Evolutionary conservation across 2,888 invertebrate species (phyloP).

Genomic region (Drosophila merina): DNA sequence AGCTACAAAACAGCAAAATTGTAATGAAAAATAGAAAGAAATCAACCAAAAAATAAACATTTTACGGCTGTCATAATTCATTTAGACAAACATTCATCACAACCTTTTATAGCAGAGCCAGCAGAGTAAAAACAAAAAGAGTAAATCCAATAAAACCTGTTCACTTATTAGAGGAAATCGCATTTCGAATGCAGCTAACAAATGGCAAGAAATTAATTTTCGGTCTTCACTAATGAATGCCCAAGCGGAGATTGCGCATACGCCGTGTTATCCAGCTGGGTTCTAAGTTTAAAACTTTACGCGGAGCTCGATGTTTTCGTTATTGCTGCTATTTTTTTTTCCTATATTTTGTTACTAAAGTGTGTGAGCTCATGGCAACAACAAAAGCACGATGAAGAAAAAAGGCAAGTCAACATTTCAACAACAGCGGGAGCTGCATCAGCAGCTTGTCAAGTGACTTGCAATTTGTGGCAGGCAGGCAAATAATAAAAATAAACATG

Average conservation of each 20-base stretch:
- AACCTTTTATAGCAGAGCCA: constrained; percentile 21
- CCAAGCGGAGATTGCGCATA: constrained; percentile 64
- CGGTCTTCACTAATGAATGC: constrained; percentile 59
- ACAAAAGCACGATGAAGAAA: constrained; percentile 41
- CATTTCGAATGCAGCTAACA: constrained; percentile 51
- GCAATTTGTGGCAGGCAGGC: constrained; percentile 79
- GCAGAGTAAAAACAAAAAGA: neutral
- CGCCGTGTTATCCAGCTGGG: constrained; percentile 54
- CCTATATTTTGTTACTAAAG: constrained; percentile 31
- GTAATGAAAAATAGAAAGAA: constrained; percentile 30
- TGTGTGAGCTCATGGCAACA: constrained; percentile 63
- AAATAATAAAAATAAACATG: constrained; percentile 81
- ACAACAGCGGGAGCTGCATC: constrained; percentile 83
- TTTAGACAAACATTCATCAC: constrained; percentile 71
- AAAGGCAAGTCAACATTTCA: constrained; percentile 81
- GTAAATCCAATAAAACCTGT: constrained; percentile 21
- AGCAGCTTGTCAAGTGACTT: constrained; percentile 83
- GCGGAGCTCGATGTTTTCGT: constrained; percentile 25
- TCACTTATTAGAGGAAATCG: constrained; percentile 35
- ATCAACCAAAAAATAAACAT: constrained; percentile 61
- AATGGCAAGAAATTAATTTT: constrained; percentile 65
- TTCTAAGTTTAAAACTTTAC: constrained; percentile 47
- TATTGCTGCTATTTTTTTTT: constrained; percentile 33
- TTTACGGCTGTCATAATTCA: constrained; percentile 77
- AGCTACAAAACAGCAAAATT: neutral